Evolutionary conservation across 2,797 vertebrate genomes (phyloP).

Genomic region (Neomorphus geoffroyi): DNA sequence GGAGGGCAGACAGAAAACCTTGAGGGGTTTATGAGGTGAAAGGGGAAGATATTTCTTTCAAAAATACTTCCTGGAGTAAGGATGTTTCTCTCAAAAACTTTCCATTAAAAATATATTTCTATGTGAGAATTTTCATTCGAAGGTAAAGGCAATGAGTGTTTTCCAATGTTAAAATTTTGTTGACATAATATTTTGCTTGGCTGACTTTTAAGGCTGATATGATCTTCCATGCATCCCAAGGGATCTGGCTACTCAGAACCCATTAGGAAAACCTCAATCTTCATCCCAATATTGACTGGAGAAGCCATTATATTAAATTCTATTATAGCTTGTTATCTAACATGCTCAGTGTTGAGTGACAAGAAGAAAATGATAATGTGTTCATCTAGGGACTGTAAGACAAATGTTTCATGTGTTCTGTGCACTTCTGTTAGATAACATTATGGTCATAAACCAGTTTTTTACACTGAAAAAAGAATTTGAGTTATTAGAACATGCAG

Average conservation of each 20-base stretch:
- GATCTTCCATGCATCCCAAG: not conserved
- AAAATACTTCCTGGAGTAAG: not conserved
- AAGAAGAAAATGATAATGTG: conserved; percentile 37
- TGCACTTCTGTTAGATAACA: not conserved
- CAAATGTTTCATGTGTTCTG: conserved; percentile 1
- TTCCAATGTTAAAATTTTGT: conserved; percentile 6
- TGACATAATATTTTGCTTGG: not conserved
- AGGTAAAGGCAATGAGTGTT: not conserved
- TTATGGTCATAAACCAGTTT: not conserved
- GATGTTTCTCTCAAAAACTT: not conserved
- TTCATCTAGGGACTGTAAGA: conserved; percentile 15
- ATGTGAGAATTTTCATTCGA: not conserved
- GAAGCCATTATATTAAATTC: conserved; percentile 19
- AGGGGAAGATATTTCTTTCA: not conserved
- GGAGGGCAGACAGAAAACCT: not conserved
- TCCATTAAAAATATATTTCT: not conserved
- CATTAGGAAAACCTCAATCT: not conserved
- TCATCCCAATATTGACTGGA: conserved; percentile 22
- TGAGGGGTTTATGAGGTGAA: not conserved
- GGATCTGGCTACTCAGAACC: not conserved
- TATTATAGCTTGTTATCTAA: conserved; percentile 21
- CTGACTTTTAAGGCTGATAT: conserved; percentile 15
- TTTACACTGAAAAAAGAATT: not conserved
- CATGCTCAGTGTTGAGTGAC: conserved; percentile 17
- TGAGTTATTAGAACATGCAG: not conserved